Evolutionary conservation across 35 echinoderm and acorn worm species (phyloP).

Genomic region (Diadema setosum): DNA sequence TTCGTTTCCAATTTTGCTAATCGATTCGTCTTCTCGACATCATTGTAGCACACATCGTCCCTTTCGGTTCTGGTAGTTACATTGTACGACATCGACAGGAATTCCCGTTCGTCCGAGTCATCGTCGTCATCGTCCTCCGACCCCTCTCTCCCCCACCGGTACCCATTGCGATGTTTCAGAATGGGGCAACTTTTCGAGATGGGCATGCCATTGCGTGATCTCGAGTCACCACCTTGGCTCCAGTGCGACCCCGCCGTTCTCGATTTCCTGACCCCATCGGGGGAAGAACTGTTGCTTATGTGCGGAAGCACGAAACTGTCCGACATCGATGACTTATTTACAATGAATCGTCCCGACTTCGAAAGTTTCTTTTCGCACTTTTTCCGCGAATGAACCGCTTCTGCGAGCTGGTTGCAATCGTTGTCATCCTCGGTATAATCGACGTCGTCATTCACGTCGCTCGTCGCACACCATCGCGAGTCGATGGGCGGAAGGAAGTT

Average conservation of each 20-base stretch:
- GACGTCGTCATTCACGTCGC: background rate
- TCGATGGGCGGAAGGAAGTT: constrained; percentile 2
- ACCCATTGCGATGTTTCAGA: background rate
- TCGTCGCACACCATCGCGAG: background rate
- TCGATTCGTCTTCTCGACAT: background rate
- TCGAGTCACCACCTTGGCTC: background rate
- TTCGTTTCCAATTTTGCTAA: background rate
- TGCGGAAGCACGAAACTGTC: constrained; percentile 37
- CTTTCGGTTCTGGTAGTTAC: background rate
- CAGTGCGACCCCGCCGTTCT: constrained; percentile 15
- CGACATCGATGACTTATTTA: constrained; percentile 50
- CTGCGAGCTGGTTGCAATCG: background rate
- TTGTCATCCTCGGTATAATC: background rate
- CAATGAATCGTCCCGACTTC: background rate
- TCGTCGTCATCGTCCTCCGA: constrained; percentile 7
- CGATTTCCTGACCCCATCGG: background rate
- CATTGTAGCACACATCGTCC: background rate
- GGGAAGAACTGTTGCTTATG: background rate
- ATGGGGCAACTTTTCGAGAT: constrained; percentile 36
- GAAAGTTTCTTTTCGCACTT: background rate
- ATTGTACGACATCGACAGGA: background rate
- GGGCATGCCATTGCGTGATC: constrained; percentile 1
- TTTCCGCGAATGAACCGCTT: background rate
- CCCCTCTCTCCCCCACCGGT: background rate
- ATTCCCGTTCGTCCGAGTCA: background rate